These are phyloP conservation scores for Epistrophe eligans DNA, from an alignment of 2,888 invertebrate genomes.

Conservation along the genomic window DNA sequence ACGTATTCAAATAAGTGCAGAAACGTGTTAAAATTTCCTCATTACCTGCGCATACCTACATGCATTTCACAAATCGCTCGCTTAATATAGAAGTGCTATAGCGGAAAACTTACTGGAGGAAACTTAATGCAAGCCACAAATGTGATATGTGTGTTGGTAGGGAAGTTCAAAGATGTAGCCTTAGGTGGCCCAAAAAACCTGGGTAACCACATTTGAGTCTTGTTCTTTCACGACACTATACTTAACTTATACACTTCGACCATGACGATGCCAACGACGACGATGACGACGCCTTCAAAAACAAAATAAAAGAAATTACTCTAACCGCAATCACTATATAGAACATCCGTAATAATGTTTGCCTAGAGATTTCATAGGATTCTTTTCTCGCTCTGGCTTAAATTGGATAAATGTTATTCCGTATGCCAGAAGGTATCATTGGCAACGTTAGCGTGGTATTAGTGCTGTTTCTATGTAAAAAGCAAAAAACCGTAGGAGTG, in stretches of 20 bases:
- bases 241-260: conserved; percentile 35
- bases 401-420: conserved; percentile 69
- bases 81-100: neutral
- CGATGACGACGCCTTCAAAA: conserved; percentile 6
- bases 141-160: neutral
- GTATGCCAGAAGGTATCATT: conserved; percentile 47
- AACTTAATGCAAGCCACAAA: conserved; percentile 22
- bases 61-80: conserved; percentile 22
- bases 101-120: neutral
- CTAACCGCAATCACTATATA: conserved; percentile 9
- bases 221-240: neutral
- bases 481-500: neutral
- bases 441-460: conserved; percentile 48
- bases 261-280: neutral
- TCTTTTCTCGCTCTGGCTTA: conserved; percentile 12
- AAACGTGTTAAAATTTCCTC: conserved; percentile 69
- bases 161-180: conserved; percentile 4
- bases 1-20: conserved; percentile 63
- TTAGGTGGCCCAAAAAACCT: conserved; percentile 35
- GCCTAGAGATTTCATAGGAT: conserved; percentile 60
- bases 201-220: conserved; percentile 30
- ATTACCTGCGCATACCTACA: neutral
- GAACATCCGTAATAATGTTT: conserved; percentile 47
- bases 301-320: conserved; percentile 16
- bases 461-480: conserved; percentile 26